Evolutionary conservation across 2,797 vertebrate species (phyloP).

Genomic region (Schizopygopsis pylzovi): DNA sequence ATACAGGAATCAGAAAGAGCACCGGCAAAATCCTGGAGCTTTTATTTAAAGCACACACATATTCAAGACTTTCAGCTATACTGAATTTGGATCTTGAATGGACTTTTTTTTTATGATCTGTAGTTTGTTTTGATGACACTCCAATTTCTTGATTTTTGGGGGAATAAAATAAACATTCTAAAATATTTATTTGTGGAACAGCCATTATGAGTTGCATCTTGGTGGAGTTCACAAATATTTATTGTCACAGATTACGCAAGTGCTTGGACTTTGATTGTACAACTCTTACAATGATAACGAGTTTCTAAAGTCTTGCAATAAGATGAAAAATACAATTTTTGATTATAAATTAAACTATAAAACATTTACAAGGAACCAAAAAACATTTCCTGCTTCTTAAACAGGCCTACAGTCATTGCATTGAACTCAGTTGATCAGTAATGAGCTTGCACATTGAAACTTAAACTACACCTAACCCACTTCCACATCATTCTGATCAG

Average conservation of each 20-base stretch:
- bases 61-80: background rate
- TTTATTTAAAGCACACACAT: slow-evolving; percentile 81
- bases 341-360: background rate
- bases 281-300: slow-evolving; percentile 32
- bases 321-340: background rate
- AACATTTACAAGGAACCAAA: background rate
- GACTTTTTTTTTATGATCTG: background rate
- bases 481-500: slow-evolving; percentile 60
- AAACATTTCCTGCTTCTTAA: background rate
- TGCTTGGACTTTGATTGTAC: slow-evolving; percentile 17
- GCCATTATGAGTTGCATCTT: background rate
- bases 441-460: background rate
- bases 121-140: background rate
- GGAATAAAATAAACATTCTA: background rate
- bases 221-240: background rate
- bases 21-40: slow-evolving; percentile 88
- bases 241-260: background rate
- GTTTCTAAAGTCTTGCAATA: background rate
- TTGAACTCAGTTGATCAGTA: background rate
- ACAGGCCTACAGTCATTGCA: background rate
- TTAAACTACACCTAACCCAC: background rate
- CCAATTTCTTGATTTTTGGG: background rate
- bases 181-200: background rate
- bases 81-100: background rate
- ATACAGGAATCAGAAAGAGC: slow-evolving; percentile 93